These are phyloP conservation scores for Epinephelus coioides DNA, from an alignment of 2,797 vertebrate genomes.

Conservation along the genomic window DNA sequence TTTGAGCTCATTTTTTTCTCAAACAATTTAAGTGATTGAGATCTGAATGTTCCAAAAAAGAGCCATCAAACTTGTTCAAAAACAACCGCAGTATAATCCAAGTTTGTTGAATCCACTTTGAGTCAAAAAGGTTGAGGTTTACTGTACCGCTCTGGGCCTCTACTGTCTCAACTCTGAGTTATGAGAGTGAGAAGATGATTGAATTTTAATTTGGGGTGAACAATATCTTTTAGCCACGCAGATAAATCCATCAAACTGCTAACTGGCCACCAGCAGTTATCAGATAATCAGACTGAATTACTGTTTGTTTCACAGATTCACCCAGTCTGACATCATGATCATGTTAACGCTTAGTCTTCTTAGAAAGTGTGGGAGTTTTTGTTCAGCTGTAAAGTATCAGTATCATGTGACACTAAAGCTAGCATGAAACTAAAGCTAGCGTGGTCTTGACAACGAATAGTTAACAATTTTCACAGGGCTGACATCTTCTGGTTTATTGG, in stretches of 20 bases:
- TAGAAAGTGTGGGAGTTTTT: no score
- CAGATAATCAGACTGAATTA: not conserved
- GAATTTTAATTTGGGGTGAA: not conserved
- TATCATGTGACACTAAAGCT: not conserved
- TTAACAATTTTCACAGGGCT: no score
- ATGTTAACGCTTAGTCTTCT: not conserved
- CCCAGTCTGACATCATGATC: not conserved
- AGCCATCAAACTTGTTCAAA: conserved; percentile 3
- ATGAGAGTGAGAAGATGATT: not conserved
- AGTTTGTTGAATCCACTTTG: not conserved
- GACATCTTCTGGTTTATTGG: no score
- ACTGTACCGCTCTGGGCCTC: not conserved
- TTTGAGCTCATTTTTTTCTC: not conserved
- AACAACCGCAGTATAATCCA: conserved; percentile 10
- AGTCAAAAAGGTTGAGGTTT: not conserved
- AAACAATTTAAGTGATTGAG: conserved; percentile 21
- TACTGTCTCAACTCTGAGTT: not conserved
- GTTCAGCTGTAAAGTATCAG: no score
- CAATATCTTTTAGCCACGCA: not conserved
- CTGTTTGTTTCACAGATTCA: not conserved
- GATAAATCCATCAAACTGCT: not conserved
- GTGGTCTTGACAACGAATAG: no score
- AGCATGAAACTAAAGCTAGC: not conserved
- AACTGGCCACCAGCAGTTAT: not conserved
- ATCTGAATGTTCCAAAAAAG: conserved; percentile 26